phyloP scores from a whole-genome alignment of 1,140 invertebrate species.

The Zaprionus lachaisei region DNA sequence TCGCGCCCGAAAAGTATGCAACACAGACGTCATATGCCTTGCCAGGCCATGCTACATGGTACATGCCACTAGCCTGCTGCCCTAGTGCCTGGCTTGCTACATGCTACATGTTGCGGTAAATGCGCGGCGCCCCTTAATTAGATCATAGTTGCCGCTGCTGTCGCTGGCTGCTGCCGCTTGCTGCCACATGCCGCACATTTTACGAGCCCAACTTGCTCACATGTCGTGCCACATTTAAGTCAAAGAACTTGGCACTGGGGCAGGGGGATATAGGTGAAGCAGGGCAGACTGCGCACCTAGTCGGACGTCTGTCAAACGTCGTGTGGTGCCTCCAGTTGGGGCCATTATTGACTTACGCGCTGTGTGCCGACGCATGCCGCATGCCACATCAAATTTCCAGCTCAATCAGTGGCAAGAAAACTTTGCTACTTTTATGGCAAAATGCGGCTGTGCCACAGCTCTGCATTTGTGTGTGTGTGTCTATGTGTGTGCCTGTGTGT shows the following conservation, averaged over 20 bases:
- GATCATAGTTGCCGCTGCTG: conserved; percentile 59
- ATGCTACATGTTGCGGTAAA: conserved; percentile 56
- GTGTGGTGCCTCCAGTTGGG: conserved; percentile 24
- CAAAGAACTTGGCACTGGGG: neutral
- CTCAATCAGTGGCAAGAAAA: conserved; percentile 59
- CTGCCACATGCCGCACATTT: conserved; percentile 38
- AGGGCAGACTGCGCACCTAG: neutral
- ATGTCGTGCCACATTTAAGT: conserved; percentile 36
- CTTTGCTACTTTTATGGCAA: conserved; percentile 47
- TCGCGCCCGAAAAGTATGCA: conserved; percentile 20
- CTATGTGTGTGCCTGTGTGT: neutral
- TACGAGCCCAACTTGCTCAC: conserved; percentile 32
- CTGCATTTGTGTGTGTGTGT: neutral
- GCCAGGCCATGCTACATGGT: neutral
- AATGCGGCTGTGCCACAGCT: conserved; percentile 24
- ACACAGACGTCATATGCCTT: conserved; percentile 14
- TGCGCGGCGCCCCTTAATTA: conserved; percentile 62
- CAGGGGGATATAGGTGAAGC: neutral
- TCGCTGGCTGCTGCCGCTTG: conserved; percentile 20
- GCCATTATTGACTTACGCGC: conserved; percentile 59
- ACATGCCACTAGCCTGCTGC: conserved; percentile 29
- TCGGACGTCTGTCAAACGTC: conserved; percentile 34
- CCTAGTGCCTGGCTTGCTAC: neutral
- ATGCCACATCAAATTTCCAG: conserved; percentile 65
- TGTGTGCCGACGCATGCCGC: conserved; percentile 11